Evolutionary conservation across 2,888 invertebrate species (phyloP), one percentile per base, ranked within the genome.

Genomic region (Oscheius myriophilus): DNA sequence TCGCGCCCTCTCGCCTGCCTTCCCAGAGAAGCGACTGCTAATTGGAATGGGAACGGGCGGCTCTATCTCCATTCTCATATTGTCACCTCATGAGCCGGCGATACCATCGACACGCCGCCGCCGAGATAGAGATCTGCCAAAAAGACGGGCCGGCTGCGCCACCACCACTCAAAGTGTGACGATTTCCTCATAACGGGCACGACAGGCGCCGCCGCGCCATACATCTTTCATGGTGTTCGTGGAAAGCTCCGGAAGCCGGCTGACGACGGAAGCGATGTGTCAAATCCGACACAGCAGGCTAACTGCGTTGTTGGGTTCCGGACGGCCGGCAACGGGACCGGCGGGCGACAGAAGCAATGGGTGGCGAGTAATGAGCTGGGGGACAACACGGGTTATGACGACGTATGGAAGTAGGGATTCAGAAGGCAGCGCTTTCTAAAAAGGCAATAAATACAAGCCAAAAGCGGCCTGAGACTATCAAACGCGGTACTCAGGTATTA

Each of bases 241-340:
- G 49, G 49, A 18, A 9, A 23, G 45, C 45, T 61, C 49, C 61
- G 61, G 61, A 61, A 33, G 18, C 21, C 46, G n/a, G n/a, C 26
- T 49, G 26, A 25, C 16, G 61, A 46, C 61, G 61, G 61, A 61
- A 49, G 61, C 49, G 46, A 61, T 61, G 61, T 61, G 61, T 61
- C 61, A 61, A 61, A 61, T 61, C 49, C 61, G 61, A 61, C 61
- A 61, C 33, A 33, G 33, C 3, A 9, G 33, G 33, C 33, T 33
- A 33, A 33, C 33, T 33, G 33, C 33, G 33, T 33, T 33, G 33
- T 33, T 33, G 33, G 9, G 33, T 33, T 33, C 33, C 33, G 33
- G 33, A 3, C 33, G 33, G 61, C 58, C 58, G 21, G 45, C n/a
- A n/a, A n/a, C n/a, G n/a, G n/a, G n/a, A n/a, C n/a, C n/a, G n/a